Evolutionary conservation across 2,797 vertebrate genomes (phyloP).

Genomic region (Coccyzus lansbergi): DNA sequence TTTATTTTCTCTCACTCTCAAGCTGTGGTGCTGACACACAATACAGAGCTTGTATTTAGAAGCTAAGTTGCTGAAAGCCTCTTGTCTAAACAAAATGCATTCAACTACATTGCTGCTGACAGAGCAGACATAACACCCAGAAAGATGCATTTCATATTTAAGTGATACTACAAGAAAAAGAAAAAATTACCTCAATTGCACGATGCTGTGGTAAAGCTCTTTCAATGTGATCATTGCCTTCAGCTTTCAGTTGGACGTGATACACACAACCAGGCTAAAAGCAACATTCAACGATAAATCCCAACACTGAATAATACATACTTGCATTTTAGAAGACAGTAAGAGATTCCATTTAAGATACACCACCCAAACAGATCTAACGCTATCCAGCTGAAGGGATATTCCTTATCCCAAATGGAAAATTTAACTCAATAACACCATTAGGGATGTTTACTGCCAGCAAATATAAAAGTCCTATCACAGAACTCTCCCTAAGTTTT

Average conservation of each 20-base stretch:
- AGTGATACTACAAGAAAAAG: background rate
- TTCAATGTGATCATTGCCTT: constrained; percentile 97
- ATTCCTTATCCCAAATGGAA: background rate
- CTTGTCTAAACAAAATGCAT: background rate
- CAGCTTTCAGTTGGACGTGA: constrained; percentile 90
- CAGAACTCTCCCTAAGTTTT: background rate
- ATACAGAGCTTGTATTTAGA: background rate
- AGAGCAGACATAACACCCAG: background rate
- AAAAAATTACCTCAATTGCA: constrained; percentile 84
- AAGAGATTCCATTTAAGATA: background rate
- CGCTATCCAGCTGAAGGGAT: background rate
- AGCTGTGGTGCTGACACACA: background rate
- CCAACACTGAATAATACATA: background rate
- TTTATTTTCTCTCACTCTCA: background rate
- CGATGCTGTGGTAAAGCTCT: constrained; percentile 91
- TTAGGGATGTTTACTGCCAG: background rate
- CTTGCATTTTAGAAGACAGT: background rate
- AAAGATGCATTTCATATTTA: background rate
- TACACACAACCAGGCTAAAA: constrained; percentile 89
- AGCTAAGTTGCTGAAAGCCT: background rate
- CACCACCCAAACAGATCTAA: background rate
- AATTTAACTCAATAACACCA: background rate
- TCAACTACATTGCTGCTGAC: background rate
- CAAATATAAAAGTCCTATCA: background rate
- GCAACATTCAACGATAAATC: constrained; percentile 31